Evolutionary conservation across 1,140 invertebrate genomes (phyloP), one percentile per base, ranked within the genome.

Genomic region (Mactra quadrangularis): DNA sequence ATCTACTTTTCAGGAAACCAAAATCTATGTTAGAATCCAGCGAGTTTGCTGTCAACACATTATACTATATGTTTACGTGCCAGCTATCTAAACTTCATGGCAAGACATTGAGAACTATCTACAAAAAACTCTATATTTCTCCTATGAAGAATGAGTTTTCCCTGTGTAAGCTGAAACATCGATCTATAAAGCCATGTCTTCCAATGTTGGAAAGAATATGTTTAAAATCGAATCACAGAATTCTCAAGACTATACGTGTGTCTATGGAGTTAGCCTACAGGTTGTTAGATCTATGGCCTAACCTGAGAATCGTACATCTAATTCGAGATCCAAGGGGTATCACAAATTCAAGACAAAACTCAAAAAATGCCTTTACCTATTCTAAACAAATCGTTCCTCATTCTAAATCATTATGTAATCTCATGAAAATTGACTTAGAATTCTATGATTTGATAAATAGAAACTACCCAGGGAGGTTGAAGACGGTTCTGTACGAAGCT

Each of bases 251-350:
- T 27, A 68, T 68, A 4, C n/a, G 64, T 13, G 47, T 68, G 17
- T 68, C 64, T 4, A 50, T 68, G 41, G 64, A 68, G 47, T 41
- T 68, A 31, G 64, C 47, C 1, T 0, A 50, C 3, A 68, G 2
- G 0, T 47, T 68, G 64, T 31, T 68, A 41, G 45, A 31, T 25
- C 22, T 68, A 15, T 68, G 64, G 64, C 64, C 64, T 4, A 68
- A 68, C 45, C 47, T 68, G 45, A 68, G 47, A 50, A n/a, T 68
- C 11, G 29, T 68, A 19, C 41, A 68, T 50, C 31, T 68, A 31
- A 25, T 68, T 29, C 64, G 64, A 17, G 64, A 68, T n/a, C 64
- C 64, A 7, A 68, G 64, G 25, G 64, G 64, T 7, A 68, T 68
- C 45, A 68, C 64, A 47, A 50, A 47, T 31, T 68, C 64, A 4